A percentile compares a stretch with the other conserved stretches of the same genome.
These are phyloP conservation scores for Aix galericulata DNA, from an alignment of 2,113 vertebrate species.

Conservation along the genomic window DNA sequence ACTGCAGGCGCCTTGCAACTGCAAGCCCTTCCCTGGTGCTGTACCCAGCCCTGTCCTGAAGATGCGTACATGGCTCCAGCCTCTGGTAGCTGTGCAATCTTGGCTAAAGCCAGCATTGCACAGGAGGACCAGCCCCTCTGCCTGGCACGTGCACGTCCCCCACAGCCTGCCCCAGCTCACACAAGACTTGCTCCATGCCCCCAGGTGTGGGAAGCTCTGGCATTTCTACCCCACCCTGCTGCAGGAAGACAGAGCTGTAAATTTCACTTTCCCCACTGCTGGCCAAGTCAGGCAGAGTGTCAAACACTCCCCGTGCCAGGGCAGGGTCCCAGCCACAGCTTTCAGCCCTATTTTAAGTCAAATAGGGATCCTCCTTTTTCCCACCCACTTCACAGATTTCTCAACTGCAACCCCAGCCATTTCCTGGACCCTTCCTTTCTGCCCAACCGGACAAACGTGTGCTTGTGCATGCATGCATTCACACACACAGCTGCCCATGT, in stretches of 20 bases:
- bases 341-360: neutral
- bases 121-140: neutral
- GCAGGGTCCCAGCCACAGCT: neutral
- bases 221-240: neutral
- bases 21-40: neutral
- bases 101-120: neutral
- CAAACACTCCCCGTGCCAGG: neutral
- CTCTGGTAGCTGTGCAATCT: too few relatives aligned
- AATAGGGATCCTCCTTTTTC: neutral
- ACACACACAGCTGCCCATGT: neutral
- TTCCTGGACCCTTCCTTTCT: neutral
- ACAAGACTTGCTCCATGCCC: neutral
- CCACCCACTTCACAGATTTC: neutral
- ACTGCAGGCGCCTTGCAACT: neutral
- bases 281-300: neutral
- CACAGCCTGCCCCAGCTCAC: neutral
- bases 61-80: rapidly evolving
- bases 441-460: too few relatives aligned
- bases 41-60: neutral
- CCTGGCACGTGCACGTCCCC: too few relatives aligned
- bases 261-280: neutral
- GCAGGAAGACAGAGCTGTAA: neutral
- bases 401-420: neutral
- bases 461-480: too few relatives aligned
- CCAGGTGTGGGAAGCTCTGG: neutral